Base-by-base conservation (phyloP, 2,113 vertebrate genomes). In the Nothocercus nigrocapillus region DNA sequence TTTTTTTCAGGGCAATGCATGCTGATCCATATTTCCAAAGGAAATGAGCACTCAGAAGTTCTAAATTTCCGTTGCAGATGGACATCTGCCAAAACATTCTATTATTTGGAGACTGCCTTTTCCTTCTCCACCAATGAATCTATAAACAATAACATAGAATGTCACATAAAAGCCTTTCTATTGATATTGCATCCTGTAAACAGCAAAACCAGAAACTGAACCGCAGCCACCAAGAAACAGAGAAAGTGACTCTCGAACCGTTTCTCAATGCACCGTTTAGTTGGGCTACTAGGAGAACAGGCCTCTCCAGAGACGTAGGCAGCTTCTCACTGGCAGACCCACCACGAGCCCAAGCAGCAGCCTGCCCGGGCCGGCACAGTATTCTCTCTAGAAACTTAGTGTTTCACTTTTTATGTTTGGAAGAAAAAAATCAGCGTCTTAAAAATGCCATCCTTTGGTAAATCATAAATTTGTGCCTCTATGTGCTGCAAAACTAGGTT, bases 121-220 rank as follows among this genome's bases (percentile, higher is more conserved):
- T 93, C 93, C 90, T 93, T 93, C 69, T 97, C 95, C 95, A 87
- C 90, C 91, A 93, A 94, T 45, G 51, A 81, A 84, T 58, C 85
- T 85, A 86, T 94, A 88, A 96, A 97, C 91, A 96, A 89, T 95
- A 56, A 83, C 73, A 87, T 5, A 61, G 69, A 96, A 82, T 66
- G 87, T 79, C 87, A 95, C 93, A 95, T 95, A 90, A 95, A 89
- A 94, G 89, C 53, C 73, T 76, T 91, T 74, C 64, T 88, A 76
- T 76, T 89, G 69, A 64, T 81, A 89, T 82, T 86, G 64, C 86
- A 91, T 90, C 80, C 90, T 89, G 68, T 49, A 91, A 81, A 67
- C 25, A 82, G 66, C 80, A 93, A 94, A 93, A 89, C 36, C 59
- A 70, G 76, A 95, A 82, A 83, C 64, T 56, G 79, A 92, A 66